Conservation (phyloP, 2,888 invertebrate genomes). For the Apamea crenata region DNA sequence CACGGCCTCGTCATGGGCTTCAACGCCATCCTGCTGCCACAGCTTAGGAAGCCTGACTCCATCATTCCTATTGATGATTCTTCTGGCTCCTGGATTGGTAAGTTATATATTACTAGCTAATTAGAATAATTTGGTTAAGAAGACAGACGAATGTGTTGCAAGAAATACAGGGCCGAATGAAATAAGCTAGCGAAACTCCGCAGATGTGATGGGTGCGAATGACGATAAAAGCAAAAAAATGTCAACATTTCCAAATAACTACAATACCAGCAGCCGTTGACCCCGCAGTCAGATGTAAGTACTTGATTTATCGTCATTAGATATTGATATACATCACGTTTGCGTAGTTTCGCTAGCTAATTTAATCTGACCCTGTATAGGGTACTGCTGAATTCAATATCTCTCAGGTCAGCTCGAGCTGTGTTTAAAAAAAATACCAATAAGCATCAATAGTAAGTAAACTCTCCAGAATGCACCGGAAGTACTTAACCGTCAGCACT, state of each 20-base stretch:
- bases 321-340: too few relatives aligned
- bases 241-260: not conserved
- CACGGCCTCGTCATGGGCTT: slow-evolving; percentile 85
- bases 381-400: not conserved
- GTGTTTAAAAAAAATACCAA: not conserved
- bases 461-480: not conserved
- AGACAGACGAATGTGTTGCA: not conserved
- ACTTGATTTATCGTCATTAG: too few relatives aligned
- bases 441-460: not conserved
- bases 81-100: slow-evolving; percentile 89
- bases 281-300: too few relatives aligned
- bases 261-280: not conserved
- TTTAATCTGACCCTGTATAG: not conserved
- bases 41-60: slow-evolving; percentile 80
- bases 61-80: slow-evolving; percentile 80
- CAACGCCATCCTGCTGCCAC: slow-evolving; percentile 90
- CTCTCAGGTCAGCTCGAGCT: not conserved
- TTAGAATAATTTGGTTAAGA: not conserved
- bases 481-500: not conserved
- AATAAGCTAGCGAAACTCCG: not conserved
- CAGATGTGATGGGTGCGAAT: too few relatives aligned
- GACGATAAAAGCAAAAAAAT: not conserved
- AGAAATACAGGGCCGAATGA: not conserved
- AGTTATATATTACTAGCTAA: slow-evolving; percentile 25
- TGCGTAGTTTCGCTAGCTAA: not conserved